Evolutionary conservation across 1,140 invertebrate genomes (phyloP).

Genomic region (Chionoecetes opilio): DNA sequence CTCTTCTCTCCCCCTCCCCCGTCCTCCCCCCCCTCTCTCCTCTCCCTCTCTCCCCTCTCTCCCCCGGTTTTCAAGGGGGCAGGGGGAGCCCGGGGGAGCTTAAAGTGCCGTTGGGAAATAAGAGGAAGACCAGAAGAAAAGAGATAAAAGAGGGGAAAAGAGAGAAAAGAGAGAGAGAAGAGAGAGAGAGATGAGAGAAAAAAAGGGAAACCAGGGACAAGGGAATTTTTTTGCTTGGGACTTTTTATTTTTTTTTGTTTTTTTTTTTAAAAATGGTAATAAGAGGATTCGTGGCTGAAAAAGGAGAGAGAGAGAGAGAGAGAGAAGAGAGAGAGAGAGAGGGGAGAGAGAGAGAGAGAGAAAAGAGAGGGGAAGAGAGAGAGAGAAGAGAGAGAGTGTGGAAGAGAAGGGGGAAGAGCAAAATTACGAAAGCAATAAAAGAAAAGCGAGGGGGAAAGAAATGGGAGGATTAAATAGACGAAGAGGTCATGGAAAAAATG

Average conservation of each 20-base stretch:
- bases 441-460: slow-evolving; percentile 31
- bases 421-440: background rate
- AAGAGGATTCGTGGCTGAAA: slow-evolving; percentile 54
- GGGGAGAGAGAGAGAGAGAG: background rate
- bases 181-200: background rate
- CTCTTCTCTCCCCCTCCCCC: slow-evolving; percentile 41
- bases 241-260: slow-evolving; percentile 74
- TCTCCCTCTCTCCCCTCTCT: background rate
- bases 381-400: background rate
- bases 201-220: background rate
- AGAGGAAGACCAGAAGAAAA: background rate
- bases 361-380: background rate
- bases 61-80: background rate
- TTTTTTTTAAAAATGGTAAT: slow-evolving; percentile 78
- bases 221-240: slow-evolving; percentile 64
- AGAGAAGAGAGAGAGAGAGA: background rate
- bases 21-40: background rate
- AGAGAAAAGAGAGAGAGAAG: background rate
- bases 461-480: background rate
- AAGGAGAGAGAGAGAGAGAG: background rate
- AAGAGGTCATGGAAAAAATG: background rate
- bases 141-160: background rate
- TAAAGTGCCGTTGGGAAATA: slow-evolving; percentile 35
- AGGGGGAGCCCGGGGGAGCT: background rate
- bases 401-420: background rate